Percentiles rank a stretch among this genome's conserved stretches.
Evolutionary conservation across 2,888 invertebrate genomes (phyloP).

Genomic region (Theretra japonica): DNA sequence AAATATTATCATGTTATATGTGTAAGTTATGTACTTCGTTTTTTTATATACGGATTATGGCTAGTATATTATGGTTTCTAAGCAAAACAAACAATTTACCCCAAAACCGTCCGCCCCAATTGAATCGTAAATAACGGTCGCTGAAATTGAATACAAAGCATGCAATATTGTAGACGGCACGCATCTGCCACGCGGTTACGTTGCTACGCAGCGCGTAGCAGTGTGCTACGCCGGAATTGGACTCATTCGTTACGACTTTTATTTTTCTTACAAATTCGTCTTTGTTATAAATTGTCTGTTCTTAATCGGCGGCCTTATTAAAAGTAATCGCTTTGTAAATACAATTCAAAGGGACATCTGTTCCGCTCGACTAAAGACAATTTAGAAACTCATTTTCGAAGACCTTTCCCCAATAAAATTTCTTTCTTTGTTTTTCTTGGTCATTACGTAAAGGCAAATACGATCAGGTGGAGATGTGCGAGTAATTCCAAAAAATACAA

Average conservation of each 20-base stretch:
- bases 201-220: neutral
- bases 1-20: no score
- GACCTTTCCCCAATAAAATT: constrained; percentile 18
- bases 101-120: neutral
- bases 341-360: constrained; percentile 22
- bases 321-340: constrained; percentile 12
- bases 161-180: neutral
- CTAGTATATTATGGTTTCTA: neutral
- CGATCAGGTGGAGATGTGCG: neutral
- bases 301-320: constrained; percentile 2
- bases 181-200: constrained; percentile 11
- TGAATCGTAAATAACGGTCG: neutral
- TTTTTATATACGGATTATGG: no score
- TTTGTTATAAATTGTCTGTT: neutral
- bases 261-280: neutral
- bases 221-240: neutral
- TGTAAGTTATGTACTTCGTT: no score
- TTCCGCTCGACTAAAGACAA: constrained; percentile 13
- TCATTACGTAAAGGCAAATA: neutral
- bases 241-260: neutral
- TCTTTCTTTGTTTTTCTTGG: neutral
- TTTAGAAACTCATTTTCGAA: constrained; percentile 16
- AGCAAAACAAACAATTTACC: neutral
- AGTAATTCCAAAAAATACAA: no score
- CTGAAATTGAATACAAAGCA: neutral